Evolutionary conservation across 2,113 vertebrate species (phyloP).

Genomic region (Cynoglossus semilaevis): DNA sequence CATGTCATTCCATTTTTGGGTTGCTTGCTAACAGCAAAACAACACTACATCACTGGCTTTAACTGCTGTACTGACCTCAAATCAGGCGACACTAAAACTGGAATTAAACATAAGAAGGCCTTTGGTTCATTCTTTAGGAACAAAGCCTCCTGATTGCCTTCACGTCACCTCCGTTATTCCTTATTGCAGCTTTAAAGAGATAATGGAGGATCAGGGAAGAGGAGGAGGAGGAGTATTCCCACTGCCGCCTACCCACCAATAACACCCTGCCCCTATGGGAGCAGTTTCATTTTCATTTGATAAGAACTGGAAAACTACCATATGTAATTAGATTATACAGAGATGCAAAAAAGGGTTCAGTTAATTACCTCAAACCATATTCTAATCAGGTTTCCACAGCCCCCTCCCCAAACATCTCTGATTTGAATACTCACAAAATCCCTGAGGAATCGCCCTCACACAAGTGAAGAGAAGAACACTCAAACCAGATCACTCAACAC

Average conservation of each 20-base stretch:
- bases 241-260: background rate
- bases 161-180: slow-evolving; percentile 54
- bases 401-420: slow-evolving; percentile 47
- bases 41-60: no score
- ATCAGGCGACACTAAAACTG: background rate
- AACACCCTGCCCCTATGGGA: slow-evolving; percentile 33
- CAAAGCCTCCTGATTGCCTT: slow-evolving; percentile 30
- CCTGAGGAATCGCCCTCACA: slow-evolving; percentile 51
- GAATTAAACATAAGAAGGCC: slow-evolving; percentile 1
- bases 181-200: slow-evolving; percentile 38
- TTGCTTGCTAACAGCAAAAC: no score
- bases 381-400: slow-evolving; percentile 71
- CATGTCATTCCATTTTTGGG: no score
- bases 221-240: slow-evolving; percentile 26
- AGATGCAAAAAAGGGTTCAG: slow-evolving; percentile 45
- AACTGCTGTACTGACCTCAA: no score
- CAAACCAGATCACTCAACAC: slow-evolving; percentile 69
- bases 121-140: background rate
- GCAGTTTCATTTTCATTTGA: slow-evolving; percentile 66
- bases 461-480: slow-evolving; percentile 56
- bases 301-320: slow-evolving; percentile 68
- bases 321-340: slow-evolving; percentile 75
- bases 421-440: slow-evolving; percentile 60
- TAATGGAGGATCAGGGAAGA: slow-evolving; percentile 35
- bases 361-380: slow-evolving; percentile 77